Evolutionary conservation across 2,888 invertebrate genomes (phyloP).

Genomic region (Drosophila mulleri): DNA sequence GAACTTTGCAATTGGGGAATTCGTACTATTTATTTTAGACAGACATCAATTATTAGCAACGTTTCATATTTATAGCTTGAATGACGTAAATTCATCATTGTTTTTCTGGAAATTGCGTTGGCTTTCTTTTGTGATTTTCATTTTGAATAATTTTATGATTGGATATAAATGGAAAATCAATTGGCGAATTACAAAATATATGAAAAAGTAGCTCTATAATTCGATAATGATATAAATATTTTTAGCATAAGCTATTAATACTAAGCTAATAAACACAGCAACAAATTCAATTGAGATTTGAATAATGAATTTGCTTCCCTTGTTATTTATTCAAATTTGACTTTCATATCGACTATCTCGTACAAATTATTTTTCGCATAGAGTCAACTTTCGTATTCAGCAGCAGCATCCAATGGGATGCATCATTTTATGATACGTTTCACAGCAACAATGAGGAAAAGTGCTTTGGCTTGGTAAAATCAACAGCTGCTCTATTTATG

Average conservation of each 20-base stretch:
- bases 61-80: not conserved
- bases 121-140: not conserved
- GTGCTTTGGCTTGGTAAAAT: slow-evolving; percentile 25
- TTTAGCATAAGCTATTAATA: too few relatives aligned
- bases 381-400: slow-evolving; percentile 55
- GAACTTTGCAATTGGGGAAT: not conserved
- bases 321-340: too few relatives aligned
- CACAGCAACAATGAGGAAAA: slow-evolving; percentile 12
- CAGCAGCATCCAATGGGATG: slow-evolving; percentile 25
- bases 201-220: too few relatives aligned
- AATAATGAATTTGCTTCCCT: too few relatives aligned
- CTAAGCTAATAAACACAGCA: too few relatives aligned
- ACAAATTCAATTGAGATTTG: too few relatives aligned
- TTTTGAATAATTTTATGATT: not conserved
- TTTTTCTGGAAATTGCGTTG: not conserved
- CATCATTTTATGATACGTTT: slow-evolving; percentile 31
- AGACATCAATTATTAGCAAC: not conserved
- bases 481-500: slow-evolving; percentile 39
- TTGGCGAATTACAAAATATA: too few relatives aligned
- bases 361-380: not conserved
- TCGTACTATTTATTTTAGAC: not conserved
- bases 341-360: not conserved
- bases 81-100: not conserved
- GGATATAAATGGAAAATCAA: not conserved
- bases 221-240: too few relatives aligned